Evolutionary conservation across 2,888 invertebrate genomes (phyloP).

Genomic region (Napeogenes sylphis): DNA sequence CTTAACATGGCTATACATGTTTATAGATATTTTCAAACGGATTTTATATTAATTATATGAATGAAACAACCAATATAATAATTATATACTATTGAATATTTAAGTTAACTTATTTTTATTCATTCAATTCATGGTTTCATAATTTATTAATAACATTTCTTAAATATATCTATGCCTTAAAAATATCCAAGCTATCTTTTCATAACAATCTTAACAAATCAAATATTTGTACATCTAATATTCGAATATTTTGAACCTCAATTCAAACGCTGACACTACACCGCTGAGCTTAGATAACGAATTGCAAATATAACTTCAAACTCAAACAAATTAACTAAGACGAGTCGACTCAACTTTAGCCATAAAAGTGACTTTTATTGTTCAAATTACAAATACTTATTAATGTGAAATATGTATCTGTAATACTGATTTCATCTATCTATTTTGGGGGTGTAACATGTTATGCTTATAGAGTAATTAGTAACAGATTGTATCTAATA

Average conservation of each 20-base stretch:
- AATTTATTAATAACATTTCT: too few species aligned
- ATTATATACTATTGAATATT: too few species aligned
- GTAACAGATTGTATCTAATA: too few species aligned
- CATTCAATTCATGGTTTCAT: too few species aligned
- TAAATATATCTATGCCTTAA: too few species aligned
- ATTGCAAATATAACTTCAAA: slow-evolving; percentile 25
- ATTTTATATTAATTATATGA: too few species aligned
- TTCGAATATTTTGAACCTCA: not conserved
- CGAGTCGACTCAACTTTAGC: slow-evolving; percentile 6
- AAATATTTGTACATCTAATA: not conserved
- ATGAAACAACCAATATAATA: too few species aligned
- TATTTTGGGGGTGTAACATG: not conserved
- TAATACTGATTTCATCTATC: slow-evolving; percentile 4
- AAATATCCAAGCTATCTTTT: too few species aligned
- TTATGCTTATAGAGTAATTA: too few species aligned
- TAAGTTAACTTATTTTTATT: too few species aligned
- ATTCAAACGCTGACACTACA: slow-evolving; percentile 4
- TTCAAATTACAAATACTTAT: slow-evolving; percentile 4
- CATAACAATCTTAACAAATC: not conserved
- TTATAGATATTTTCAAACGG: too few species aligned
- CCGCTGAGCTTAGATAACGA: slow-evolving; percentile 26
- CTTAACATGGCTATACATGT: too few species aligned
- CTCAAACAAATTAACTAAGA: slow-evolving; percentile 7
- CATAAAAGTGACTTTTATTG: slow-evolving; percentile 2
- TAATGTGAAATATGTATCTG: not conserved